Evolutionary conservation across 2,888 invertebrate species (phyloP).

Genomic region (Lasioglossum pauxillum): DNA sequence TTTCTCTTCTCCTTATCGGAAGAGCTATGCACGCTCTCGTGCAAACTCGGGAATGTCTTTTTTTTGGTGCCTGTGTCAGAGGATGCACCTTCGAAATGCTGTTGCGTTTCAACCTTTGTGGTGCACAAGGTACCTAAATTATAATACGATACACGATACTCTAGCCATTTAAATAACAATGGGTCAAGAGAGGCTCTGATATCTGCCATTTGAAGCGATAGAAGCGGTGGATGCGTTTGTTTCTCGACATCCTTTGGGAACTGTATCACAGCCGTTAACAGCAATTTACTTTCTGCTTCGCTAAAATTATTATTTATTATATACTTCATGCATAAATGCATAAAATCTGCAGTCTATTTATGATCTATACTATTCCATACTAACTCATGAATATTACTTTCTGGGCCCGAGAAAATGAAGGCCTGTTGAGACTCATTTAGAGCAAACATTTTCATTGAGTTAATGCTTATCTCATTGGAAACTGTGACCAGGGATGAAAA

Average conservation of each 20-base stretch:
- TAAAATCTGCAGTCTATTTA: neutral
- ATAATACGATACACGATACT: constrained; percentile 85
- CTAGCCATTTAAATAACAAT: constrained; percentile 88
- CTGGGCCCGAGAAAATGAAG: constrained; percentile 86
- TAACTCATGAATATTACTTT: constrained; percentile 74
- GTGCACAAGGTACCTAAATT: constrained; percentile 70
- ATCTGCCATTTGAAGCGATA: constrained; percentile 85
- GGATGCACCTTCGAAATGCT: constrained; percentile 75
- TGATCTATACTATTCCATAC: constrained; percentile 25
- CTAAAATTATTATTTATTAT: constrained; percentile 58
- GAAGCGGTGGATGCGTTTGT: constrained; percentile 85
- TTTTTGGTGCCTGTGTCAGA: constrained; percentile 78
- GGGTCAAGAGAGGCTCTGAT: constrained; percentile 87
- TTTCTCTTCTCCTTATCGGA: constrained; percentile 81
- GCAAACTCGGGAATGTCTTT: constrained; percentile 81
- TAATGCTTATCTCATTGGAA: constrained; percentile 82
- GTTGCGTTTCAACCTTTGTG: constrained; percentile 65
- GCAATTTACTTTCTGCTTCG: constrained; percentile 67
- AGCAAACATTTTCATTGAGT: constrained; percentile 85
- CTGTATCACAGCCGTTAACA: constrained; percentile 82
- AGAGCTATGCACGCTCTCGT: constrained; percentile 83
- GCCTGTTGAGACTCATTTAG: constrained; percentile 86
- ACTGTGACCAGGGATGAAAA: constrained; percentile 79
- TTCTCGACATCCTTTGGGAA: constrained; percentile 83
- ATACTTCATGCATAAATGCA: neutral